Evolutionary conservation across 35 echinoderm and acorn worm species (phyloP), one percentile per base, ranked within the genome.

Genomic region (Heliocidaris tuberculata): DNA sequence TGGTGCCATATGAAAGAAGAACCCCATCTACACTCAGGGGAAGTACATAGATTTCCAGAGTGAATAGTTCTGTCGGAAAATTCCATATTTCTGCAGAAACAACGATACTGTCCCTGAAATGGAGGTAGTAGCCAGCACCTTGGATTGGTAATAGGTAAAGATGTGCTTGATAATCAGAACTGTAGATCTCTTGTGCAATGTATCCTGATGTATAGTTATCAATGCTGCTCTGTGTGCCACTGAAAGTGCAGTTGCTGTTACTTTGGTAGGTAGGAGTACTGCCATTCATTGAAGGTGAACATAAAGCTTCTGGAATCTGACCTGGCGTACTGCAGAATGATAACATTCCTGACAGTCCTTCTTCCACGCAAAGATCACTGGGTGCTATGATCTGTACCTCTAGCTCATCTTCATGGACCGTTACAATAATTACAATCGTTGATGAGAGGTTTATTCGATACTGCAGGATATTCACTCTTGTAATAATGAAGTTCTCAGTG

Each of bases 251-350:
- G 19, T 92, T 29, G 31, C 90, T 50, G 13, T 30, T 50, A 50
- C 32, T 42, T 32, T 42, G 90, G 48, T 42, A 6, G 48, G 32
- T 92, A 13, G 19, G 11, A 12, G 90, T 92, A 48, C 32, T 92
- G 48, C 24, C 90, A 87, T 42, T 87, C n/a, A 13, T 15, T 2
- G 90, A 92, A 92, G 27, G 90, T 21, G 35, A 7, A 95, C 95
- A 95, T 32, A 29, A 19, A 7, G 91, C 3, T 12, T 52, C 60
- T n/a, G 48, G 86, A 48, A 98, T 92, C 27, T 91, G 30, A 30
- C 92, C 94, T 12, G 96, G n/a, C 5, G 96, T 98, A 19, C 97
- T 65, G 95, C 97, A 98, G 1, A 95, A 94, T 50, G 95, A 86
- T 15, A 98, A 85, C 6, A 98, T 32, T 4, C 97, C 97, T 29